Percentiles rank a stretch among this genome's conserved stretches.
Evolutionary conservation across 2,888 invertebrate genomes (phyloP).

Genomic region (Melikaiella ostensackeni): DNA sequence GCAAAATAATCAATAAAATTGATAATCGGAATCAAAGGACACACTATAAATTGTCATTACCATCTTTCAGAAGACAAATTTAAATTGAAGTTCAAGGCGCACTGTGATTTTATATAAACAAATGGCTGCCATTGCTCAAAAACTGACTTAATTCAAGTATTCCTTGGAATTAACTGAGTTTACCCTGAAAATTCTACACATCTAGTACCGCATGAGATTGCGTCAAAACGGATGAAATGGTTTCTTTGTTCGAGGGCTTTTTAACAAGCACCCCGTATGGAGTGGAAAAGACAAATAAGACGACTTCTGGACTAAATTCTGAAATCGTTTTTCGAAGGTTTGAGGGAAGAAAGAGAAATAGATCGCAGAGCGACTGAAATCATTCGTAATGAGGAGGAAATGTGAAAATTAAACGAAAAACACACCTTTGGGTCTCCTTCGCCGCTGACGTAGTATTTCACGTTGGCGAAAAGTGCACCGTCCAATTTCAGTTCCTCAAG

Average conservation of each 20-base stretch:
- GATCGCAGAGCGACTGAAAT: not conserved
- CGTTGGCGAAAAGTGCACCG: constrained; percentile 87
- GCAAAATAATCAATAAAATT: not conserved
- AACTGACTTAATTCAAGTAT: not conserved
- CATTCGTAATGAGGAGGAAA: not conserved
- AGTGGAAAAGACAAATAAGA: not conserved
- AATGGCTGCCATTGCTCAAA: not conserved
- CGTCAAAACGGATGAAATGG: not conserved
- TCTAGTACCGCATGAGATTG: not conserved
- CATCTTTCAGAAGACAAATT: not conserved
- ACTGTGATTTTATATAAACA: not conserved
- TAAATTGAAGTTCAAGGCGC: not conserved
- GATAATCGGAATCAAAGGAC: not conserved
- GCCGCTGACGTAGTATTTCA: constrained; percentile 90
- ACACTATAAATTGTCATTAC: too few species aligned
- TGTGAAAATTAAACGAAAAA: not conserved
- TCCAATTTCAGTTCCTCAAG: constrained; percentile 77
- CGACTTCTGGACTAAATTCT: not conserved
- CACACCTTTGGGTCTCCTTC: constrained; percentile 78
- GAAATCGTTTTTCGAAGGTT: not conserved
- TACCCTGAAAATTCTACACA: not conserved
- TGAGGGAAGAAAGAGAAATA: not conserved
- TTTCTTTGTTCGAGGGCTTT: not conserved
- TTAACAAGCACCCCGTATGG: not conserved
- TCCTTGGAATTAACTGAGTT: not conserved